phyloP scores from a whole-genome alignment of 2,888 invertebrate genomes.

The Caenorhabditis doughertyi region DNA sequence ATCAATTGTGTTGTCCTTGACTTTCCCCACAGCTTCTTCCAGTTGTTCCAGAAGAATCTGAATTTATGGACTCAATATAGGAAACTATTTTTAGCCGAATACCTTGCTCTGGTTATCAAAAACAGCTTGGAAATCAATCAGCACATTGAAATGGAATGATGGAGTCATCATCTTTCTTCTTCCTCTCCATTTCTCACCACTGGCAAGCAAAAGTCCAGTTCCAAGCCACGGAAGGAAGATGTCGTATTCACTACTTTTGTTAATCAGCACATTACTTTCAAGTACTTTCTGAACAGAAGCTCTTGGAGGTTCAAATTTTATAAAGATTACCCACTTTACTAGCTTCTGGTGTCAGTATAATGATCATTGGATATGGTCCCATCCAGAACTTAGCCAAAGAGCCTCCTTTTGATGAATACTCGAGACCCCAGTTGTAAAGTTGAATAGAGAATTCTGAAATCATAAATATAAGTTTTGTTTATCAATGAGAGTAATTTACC shows the following conservation, averaged over 20 bases:
- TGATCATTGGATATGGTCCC: slow-evolving; percentile 58
- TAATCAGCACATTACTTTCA: slow-evolving; percentile 80
- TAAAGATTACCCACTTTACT: slow-evolving; percentile 32
- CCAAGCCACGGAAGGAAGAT: slow-evolving; percentile 84
- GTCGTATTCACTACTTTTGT: slow-evolving; percentile 83
- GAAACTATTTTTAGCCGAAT: too few species aligned
- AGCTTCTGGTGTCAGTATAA: slow-evolving; percentile 53
- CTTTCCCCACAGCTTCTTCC: slow-evolving; percentile 22
- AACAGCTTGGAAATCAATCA: slow-evolving; percentile 83
- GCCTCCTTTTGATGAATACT: slow-evolving; percentile 45
- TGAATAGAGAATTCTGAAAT: slow-evolving; percentile 53
- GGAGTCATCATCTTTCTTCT: slow-evolving; percentile 85
- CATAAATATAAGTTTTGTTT: not conserved
- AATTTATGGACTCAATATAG: not conserved
- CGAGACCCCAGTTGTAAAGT: slow-evolving; percentile 56
- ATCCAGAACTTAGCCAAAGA: slow-evolving; percentile 56
- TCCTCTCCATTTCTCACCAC: slow-evolving; percentile 84
- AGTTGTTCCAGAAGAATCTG: slow-evolving; percentile 68
- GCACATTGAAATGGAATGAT: slow-evolving; percentile 85
- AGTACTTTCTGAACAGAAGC: slow-evolving; percentile 71
- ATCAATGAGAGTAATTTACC: slow-evolving; percentile 55
- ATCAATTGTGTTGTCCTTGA: slow-evolving; percentile 82
- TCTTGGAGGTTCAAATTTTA: not conserved
- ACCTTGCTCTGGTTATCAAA: slow-evolving; percentile 71
- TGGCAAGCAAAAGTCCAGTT: slow-evolving; percentile 84